Evolutionary conservation across 2,113 vertebrate genomes (phyloP).

Genomic region (Trichechus manatus): DNA sequence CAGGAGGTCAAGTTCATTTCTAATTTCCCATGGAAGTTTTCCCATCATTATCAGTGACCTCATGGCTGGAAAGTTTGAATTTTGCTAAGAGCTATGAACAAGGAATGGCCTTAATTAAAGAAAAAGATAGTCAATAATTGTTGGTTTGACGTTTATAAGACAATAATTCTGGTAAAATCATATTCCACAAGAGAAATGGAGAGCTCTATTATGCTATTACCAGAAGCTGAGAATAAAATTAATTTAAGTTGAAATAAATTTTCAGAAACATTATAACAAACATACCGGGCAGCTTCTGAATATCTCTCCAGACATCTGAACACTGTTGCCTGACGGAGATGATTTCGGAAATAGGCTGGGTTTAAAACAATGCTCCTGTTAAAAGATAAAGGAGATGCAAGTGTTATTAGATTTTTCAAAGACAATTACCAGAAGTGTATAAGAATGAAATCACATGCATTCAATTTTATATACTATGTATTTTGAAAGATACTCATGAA

Average conservation of each 20-base stretch:
- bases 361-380: conserved; percentile 89
- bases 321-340: conserved; percentile 88
- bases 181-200: conserved; percentile 80
- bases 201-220: conserved; percentile 79
- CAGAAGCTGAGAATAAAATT: conserved; percentile 82
- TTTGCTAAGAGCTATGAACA: conserved; percentile 74
- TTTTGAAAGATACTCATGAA: conserved; percentile 63
- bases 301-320: conserved; percentile 89
- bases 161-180: conserved; percentile 81
- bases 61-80: conserved; percentile 73
- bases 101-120: conserved; percentile 79
- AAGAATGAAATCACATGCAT: conserved; percentile 65
- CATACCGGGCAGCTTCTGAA: conserved; percentile 90
- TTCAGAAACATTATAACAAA: conserved; percentile 65
- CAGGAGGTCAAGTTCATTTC: conserved; percentile 68
- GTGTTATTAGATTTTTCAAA: conserved; percentile 72
- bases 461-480: background rate
- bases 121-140: conserved; percentile 82
- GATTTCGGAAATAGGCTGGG: conserved; percentile 89
- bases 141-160: conserved; percentile 79
- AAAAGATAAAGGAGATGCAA: conserved; percentile 78
- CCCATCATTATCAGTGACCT: conserved; percentile 72
- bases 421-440: conserved; percentile 62
- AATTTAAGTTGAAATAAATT: conserved; percentile 82
- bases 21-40: conserved; percentile 62